A percentile compares a stretch with the other conserved stretches of the same genome.
Conservation (phyloP, 2,888 invertebrate species). For the Tetragonula carbonaria region DNA sequence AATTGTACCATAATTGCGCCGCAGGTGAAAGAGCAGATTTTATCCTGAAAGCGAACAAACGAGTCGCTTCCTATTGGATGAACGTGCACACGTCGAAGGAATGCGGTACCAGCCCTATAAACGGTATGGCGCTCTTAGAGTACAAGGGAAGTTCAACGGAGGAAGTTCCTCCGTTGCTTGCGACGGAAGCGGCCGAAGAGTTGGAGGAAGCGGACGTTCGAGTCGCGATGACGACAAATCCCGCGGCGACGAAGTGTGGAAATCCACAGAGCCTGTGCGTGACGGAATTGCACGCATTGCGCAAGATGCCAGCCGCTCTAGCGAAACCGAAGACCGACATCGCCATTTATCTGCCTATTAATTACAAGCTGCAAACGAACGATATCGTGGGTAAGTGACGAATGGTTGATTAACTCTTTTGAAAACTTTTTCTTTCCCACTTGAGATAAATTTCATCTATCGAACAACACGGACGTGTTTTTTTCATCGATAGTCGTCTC, state of each 20-base stretch:
- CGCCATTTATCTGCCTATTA: slow-evolving; percentile 89
- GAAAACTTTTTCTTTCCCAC: no score
- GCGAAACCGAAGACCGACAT: slow-evolving; percentile 84
- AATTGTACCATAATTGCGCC: not conserved
- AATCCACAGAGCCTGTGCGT: slow-evolving; percentile 86
- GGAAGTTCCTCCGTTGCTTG: slow-evolving; percentile 31
- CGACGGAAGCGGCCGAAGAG: slow-evolving; percentile 47
- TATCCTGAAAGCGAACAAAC: slow-evolving; percentile 87
- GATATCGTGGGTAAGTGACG: slow-evolving; percentile 73
- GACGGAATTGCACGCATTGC: slow-evolving; percentile 85
- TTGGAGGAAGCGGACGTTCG: slow-evolving; percentile 49
- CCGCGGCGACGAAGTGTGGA: slow-evolving; percentile 83
- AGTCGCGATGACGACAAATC: slow-evolving; percentile 75
- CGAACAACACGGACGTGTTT: no score
- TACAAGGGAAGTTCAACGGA: slow-evolving; percentile 79
- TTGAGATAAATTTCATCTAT: no score
- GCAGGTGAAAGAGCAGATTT: slow-evolving; percentile 91
- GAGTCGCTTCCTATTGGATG: slow-evolving; percentile 87
- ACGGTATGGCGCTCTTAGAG: slow-evolving; percentile 86
- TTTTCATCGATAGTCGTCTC: no score
- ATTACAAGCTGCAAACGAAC: slow-evolving; percentile 84
- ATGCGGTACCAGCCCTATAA: slow-evolving; percentile 84
- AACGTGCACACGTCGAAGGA: slow-evolving; percentile 85
- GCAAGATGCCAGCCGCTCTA: slow-evolving; percentile 85
- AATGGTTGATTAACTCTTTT: not conserved